Evolutionary conservation across 1,140 invertebrate genomes (phyloP), one percentile per base, ranked within the genome.

Genomic region (Eumeta japonica): DNA sequence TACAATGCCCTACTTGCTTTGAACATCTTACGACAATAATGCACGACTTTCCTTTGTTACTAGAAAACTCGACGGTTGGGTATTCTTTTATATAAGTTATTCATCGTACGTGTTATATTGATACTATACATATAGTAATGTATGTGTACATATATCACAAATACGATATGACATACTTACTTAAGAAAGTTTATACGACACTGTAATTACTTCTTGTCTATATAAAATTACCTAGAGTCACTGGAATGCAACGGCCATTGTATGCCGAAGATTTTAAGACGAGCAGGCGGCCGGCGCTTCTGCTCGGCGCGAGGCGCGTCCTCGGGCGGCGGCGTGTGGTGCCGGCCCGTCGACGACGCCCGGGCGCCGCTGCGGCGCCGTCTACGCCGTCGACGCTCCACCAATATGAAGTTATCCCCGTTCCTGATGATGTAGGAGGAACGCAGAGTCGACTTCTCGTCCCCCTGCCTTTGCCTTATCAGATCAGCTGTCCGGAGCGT

Each of bases 191-290:
- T n/a, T n/a, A n/a, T n/a, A n/a, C n/a, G n/a, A n/a, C n/a, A n/a
- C n/a, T n/a, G n/a, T n/a, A n/a, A n/a, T n/a, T n/a, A n/a, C n/a
- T n/a, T n/a, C n/a, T n/a, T n/a, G n/a, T n/a, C n/a, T n/a, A n/a
- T n/a, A n/a, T 24, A 7, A 24, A 48, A 51, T 56, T 51, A 68
- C 72, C 70, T 62, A 4, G 70, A 60, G 38, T 73, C 73, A 49
- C 61, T 72, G 35, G 75, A 75, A 52, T 77, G 75, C 47, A 77
- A 51, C 3, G 75, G 75, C 75, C 75, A 77, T 60, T 77, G 72
- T 48, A 77, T 77, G 1, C 75, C 75, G 46, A 77, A 77, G 44
- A 77, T 60, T 52, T 74, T 75, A 41, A 77, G 46, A 31, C 68
- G 55, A 10, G 70, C 55, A 12, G 73, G 73, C n/a, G 73, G 75